phyloP scores from a whole-genome alignment of 2,888 invertebrate genomes.

The Rotaria macrura region DNA sequence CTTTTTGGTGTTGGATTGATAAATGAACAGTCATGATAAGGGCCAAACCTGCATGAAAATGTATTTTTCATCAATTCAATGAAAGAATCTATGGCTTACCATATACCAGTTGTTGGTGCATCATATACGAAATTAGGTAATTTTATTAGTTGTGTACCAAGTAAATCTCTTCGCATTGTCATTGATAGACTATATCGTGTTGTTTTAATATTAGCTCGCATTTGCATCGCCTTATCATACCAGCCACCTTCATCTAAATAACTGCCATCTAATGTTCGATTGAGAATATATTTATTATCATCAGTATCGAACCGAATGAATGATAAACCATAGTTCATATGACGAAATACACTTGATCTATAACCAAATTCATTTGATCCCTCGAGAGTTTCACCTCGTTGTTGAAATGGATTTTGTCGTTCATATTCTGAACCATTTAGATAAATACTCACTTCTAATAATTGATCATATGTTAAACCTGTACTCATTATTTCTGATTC shows the following conservation, averaged over 20 bases:
- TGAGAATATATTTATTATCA: not conserved
- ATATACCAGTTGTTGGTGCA: constrained; percentile 26
- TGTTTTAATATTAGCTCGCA: not conserved
- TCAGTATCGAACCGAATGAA: not conserved
- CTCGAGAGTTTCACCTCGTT: not conserved
- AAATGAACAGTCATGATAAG: constrained; percentile 31
- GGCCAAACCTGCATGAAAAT: constrained; percentile 22
- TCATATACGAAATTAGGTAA: constrained; percentile 22
- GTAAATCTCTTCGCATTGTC: constrained; percentile 23
- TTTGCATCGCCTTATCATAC: not conserved
- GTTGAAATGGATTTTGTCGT: constrained; percentile 26
- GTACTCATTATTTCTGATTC: constrained; percentile 28
- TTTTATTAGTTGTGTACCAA: constrained; percentile 22
- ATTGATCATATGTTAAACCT: constrained; percentile 24
- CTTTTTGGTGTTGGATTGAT: constrained; percentile 17
- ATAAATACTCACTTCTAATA: constrained; percentile 29
- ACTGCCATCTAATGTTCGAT: constrained; percentile 17
- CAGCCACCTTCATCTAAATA: not conserved
- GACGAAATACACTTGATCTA: not conserved
- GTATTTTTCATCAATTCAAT: not conserved
- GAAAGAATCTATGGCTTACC: not conserved
- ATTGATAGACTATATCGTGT: constrained; percentile 11
- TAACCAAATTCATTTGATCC: not conserved
- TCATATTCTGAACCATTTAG: constrained; percentile 32
- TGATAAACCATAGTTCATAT: not conserved